Base-by-base conservation (phyloP, 2,113 vertebrate species). In the Hemicordylus capensis region DNA sequence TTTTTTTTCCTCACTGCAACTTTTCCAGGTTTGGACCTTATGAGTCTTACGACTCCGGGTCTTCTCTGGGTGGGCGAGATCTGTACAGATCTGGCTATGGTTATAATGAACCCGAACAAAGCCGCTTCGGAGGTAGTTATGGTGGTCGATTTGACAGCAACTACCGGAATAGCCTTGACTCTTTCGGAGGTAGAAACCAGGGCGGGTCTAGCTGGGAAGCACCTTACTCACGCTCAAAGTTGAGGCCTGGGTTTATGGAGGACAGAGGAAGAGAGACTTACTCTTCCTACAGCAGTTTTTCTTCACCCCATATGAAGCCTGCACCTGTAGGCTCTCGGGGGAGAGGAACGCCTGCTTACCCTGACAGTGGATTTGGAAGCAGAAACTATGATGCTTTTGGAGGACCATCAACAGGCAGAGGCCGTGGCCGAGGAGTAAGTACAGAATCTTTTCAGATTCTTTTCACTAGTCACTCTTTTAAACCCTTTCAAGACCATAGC, bases 371-470 rank as follows among this genome's bases (percentile, higher is more conserved):
- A 95, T 97, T 97, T 97, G 96, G 97, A 96, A 97, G 97, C 95
- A 97, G 97, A 97, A 96, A 96, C 96, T 97, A 96, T 97, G 97
- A 97, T 97, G 96, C 97, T 97, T 97, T 97, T 96, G 97, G 97
- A 97, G 96, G 96, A 96, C 96, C 96, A 96, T 96, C 97, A 96
- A 95, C 96, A 97, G 96, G 95, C 94, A 97, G 97, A 98, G 97
- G 96, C 97, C 96, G 97, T 97, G 97, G 96, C 96, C 96, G 97
- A 97, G 97, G 97, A 96, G 97, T 98, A 97, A 96, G 97, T 97
- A 97, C 97, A 97, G 96, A 97, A 97, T 97, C 97, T 97, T 97
- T 95, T 97, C 96, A 96, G 97, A 97, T 97, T 97, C 97, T 97
- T 97, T 97, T 97, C 96, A 96, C 95, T 97, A 97, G 96, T 96